Conservation (phyloP, 2,888 invertebrate species). For the Acronicta leporina region DNA sequence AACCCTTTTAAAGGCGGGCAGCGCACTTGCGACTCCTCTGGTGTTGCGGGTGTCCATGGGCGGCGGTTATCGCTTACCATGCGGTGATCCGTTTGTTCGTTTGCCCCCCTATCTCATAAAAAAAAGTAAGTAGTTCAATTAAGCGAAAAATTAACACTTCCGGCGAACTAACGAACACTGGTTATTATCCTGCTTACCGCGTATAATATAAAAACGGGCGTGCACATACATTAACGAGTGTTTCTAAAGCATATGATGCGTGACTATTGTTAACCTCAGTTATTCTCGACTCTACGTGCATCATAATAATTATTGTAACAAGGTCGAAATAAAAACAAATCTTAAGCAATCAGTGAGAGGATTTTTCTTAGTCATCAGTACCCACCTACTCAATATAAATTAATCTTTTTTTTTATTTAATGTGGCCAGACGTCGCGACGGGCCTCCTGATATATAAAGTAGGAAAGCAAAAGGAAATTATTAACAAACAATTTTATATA, state of each 20-base stretch:
- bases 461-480: too few species aligned
- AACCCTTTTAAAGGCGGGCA: too few species aligned
- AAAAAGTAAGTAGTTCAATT: constrained; percentile 3
- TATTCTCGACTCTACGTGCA: constrained; percentile 6
- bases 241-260: constrained; percentile 22
- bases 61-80: too few species aligned
- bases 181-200: constrained; percentile 8
- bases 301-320: constrained; percentile 28
- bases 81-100: too few species aligned
- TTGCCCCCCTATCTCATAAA: too few species aligned
- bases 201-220: not conserved
- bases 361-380: constrained; percentile 3
- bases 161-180: constrained; percentile 4
- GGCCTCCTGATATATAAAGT: too few species aligned
- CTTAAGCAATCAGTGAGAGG: constrained; percentile 8
- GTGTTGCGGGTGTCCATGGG: too few species aligned
- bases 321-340: constrained; percentile 25
- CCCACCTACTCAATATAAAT: not conserved
- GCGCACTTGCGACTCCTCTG: too few species aligned
- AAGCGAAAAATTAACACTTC: constrained; percentile 14
- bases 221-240: constrained; percentile 20
- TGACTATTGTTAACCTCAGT: constrained; percentile 30
- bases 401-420: not conserved
- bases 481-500: too few species aligned
- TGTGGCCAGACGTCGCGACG: too few species aligned